phyloP scores from a whole-genome alignment of 64 coral and sea anemone species.

The Pocillopora verrucosa region DNA sequence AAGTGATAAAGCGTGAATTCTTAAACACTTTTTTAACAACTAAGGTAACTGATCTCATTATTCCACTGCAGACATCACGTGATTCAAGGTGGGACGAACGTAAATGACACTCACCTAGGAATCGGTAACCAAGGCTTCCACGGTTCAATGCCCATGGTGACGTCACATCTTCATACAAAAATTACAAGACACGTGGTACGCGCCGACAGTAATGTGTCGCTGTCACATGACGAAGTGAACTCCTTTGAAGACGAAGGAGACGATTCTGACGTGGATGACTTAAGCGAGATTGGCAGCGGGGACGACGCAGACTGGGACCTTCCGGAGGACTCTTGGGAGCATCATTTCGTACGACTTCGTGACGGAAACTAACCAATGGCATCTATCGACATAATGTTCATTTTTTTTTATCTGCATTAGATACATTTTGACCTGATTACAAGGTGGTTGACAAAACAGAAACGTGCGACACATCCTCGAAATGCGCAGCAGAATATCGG shows the following conservation, averaged over 20 bases:
- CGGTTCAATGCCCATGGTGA: constrained; percentile 8
- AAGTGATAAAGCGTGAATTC: no score
- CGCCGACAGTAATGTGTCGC: constrained; percentile 25
- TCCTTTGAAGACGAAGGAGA: constrained; percentile 41
- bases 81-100: neutral
- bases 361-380: neutral
- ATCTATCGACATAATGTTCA: no score
- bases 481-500: no score
- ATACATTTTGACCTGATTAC: no score
- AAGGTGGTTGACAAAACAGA: no score
- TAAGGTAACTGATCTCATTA: no score
- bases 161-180: neutral
- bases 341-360: neutral
- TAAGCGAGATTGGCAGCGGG: constrained; percentile 17
- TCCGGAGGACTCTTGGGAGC: neutral
- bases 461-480: no score
- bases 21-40: neutral
- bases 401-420: neutral
- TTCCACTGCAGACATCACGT: constrained; percentile 11
- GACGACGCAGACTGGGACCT: constrained; percentile 35
- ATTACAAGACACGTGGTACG: neutral
- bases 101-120: neutral
- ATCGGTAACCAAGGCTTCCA: constrained; percentile 16
- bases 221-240: constrained; percentile 49
- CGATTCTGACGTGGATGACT: constrained; percentile 54